Evolutionary conservation across 2,797 vertebrate genomes (phyloP), one percentile per base, ranked within the genome.

Genomic region (Setipinna tenuifilis): DNA sequence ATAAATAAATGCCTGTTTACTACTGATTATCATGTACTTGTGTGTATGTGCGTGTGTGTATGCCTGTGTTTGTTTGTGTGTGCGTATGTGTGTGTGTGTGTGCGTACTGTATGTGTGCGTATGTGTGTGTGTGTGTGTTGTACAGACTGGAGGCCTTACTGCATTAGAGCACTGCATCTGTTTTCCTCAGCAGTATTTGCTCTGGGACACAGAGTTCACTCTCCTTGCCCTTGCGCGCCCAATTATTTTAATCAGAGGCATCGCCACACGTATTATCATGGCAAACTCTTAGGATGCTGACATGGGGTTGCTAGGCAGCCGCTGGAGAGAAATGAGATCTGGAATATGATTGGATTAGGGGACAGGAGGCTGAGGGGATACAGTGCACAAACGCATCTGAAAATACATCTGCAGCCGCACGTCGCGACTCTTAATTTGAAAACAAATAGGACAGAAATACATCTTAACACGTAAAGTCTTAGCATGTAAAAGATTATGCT

Each of bases 331-430:
- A 78, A 78, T 78, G 35, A 41, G 71, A 78, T 78, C 44, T 78
- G 71, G 71, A 78, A 78, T 78, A 78, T 78, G 71, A 78, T 78
- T 78, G 44, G 71, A 78, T 78, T 44, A 41, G 71, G 71, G 41
- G 71, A 78, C 71, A 17, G 14, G 14, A 17, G 14, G 14, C 28
- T 31, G 65, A 71, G 31, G 31, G 35, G 28, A 41, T 75, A 25
- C 65, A 71, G 65, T 31, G 65, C 5, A 41, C 35, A 41, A 2
- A 2, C 35, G 35, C 35, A 41, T 41, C 12, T 71, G 6, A 2
- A 41, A 2, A 2, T 5, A 5, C 35, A 41, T 41, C 12, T 71
- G 6, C 28, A 65, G 21, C 9, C 3, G 2, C 31, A 14, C 14
- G 25, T 68, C 12, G 28, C 16, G 23, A 23, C 25, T 31, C 62